Conservation (phyloP, 37 sponge, comb jelly and placozoan species). For the Halisarca cf. caerulea region DNA sequence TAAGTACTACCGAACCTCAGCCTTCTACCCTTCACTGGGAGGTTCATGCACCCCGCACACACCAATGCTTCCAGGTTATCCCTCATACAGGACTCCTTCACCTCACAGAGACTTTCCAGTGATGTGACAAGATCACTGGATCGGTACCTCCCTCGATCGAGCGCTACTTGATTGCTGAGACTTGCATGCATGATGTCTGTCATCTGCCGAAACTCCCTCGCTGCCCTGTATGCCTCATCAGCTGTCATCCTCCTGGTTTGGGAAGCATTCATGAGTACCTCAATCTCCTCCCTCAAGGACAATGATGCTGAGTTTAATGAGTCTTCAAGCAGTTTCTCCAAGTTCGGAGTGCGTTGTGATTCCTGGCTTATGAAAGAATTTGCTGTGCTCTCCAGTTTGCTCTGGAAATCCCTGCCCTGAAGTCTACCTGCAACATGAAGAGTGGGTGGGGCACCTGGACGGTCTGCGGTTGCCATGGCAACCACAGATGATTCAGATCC, state of each 20-base stretch:
- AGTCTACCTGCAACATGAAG: too few relatives aligned
- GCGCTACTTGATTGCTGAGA: background rate
- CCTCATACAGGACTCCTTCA: background rate
- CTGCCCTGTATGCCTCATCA: background rate
- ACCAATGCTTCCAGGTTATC: background rate
- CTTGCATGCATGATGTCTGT: background rate
- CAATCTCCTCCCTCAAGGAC: background rate
- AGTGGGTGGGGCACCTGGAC: too few relatives aligned
- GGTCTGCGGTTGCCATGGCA: too few relatives aligned
- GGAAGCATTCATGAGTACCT: background rate
- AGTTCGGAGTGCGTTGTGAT: too few relatives aligned
- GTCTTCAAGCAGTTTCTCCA: too few relatives aligned
- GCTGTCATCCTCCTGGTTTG: background rate
- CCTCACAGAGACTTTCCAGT: background rate
- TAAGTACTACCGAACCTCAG: background rate
- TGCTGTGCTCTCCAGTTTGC: too few relatives aligned
- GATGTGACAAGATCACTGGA: background rate
- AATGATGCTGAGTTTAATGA: too few relatives aligned
- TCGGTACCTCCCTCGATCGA: background rate
- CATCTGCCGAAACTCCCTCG: background rate
- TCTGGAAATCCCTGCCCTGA: too few relatives aligned
- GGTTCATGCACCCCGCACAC: background rate
- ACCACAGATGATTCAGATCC: too few relatives aligned
- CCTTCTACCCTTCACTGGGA: background rate
- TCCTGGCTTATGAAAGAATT: too few relatives aligned